These are phyloP conservation scores for Stomatorhinus walkeri DNA, from an alignment of 2,797 vertebrate species.

Conservation along the genomic window DNA sequence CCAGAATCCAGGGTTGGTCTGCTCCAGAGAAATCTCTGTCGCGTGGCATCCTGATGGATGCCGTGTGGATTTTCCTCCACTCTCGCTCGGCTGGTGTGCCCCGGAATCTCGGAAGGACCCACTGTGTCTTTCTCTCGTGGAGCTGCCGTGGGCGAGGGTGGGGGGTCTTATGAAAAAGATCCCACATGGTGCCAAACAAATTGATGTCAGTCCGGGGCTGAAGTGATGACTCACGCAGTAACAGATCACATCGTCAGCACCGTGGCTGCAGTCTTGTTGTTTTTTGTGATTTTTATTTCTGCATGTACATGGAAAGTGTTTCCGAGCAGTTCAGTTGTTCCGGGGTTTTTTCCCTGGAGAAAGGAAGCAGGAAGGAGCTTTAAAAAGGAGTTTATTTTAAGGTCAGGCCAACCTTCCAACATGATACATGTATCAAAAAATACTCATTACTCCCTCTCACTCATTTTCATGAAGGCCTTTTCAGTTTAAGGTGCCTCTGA, in stretches of 20 bases:
- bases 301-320: neutral
- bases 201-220: neutral
- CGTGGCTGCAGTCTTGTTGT: neutral
- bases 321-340: neutral
- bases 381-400: constrained; percentile 1
- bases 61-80: neutral
- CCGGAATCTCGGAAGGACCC: neutral
- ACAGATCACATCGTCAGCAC: neutral
- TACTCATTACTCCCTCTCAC: neutral
- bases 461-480: neutral
- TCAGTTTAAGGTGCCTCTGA: neutral
- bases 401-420: neutral
- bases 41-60: neutral
- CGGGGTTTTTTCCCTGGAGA: neutral
- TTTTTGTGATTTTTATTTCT: neutral
- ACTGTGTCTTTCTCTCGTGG: neutral
- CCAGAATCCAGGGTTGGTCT: neutral
- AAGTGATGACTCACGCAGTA: neutral
- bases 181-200: neutral
- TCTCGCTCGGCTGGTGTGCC: neutral
- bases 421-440: neutral
- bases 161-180: neutral
- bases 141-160: neutral
- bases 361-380: neutral
- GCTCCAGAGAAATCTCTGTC: neutral